Base-by-base conservation (phyloP, 1,140 invertebrate genomes). In the fruit fly (Drosophila melanogaster) region DNA sequence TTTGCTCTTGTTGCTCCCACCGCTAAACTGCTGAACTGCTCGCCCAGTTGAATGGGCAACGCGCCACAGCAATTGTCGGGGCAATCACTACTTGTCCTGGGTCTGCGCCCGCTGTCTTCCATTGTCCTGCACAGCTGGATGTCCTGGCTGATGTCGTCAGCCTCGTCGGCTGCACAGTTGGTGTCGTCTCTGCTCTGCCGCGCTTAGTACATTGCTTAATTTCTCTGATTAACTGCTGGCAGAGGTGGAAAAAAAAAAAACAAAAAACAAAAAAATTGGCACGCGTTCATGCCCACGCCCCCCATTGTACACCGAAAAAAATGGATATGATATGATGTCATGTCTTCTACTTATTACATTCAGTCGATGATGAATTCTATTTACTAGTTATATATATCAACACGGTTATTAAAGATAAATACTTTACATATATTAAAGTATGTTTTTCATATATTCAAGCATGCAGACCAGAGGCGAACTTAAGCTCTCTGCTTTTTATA, bases 161-260 rank as follows among this genome's bases (percentile, higher is more conserved):
- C 77, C 7, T 47, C 24, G 46, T 44, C 62, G 24, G 19, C 69
- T 41, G 43, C 61, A 51, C 67, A 61, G 77, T 54, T 57, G 54
- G 43, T 69, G 50, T 38, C 30, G 30, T 44, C 49, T 38, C 57
- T 41, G 35, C 62, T 54, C 50, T 46, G 62, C 40, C 15, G n/a
- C 35, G 33, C 40, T 69, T 69, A 57, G 65, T 57, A 40, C 46
- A 69, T 81, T 79, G 76, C 76, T 87, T 87, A 87, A 87, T 81
- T 83, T 87, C 72, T 73, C 64, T 77, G 83, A 87, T 89, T 83
- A 87, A 87, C 83, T 87, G 79, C 51, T 57, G 44, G 62, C 50
- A 59, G 54, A 59, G 41, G 37, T 19, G 47, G 17, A 19, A 43
- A 61, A 43, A 56, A 56, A 72, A 26, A 58, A 60, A 44, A 38